A percentile compares a stretch with the other conserved stretches of the same genome.
phyloP scores from a whole-genome alignment of 1,140 invertebrate genomes.

The Cotesia chilonis region DNA sequence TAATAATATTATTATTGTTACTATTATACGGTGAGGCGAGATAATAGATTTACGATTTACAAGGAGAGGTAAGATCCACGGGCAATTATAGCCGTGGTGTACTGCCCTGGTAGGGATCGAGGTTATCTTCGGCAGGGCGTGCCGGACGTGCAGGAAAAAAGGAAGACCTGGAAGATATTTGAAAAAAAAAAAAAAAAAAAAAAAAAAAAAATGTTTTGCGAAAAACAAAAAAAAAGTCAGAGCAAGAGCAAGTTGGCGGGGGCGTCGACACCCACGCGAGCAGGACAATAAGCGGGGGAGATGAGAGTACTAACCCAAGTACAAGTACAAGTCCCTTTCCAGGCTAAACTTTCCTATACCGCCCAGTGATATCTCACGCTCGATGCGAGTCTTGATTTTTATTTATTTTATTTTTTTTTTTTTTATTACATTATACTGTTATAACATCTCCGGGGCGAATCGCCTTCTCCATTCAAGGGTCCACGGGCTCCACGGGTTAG shows the following conservation, averaged over 20 bases:
- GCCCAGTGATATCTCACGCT: constrained; percentile 47
- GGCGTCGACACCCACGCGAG: constrained; percentile 60
- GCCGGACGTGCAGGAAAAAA: constrained; percentile 28
- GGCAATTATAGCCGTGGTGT: constrained; percentile 22
- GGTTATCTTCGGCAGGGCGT: constrained; percentile 33
- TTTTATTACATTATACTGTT: constrained; percentile 21
- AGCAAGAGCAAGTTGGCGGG: constrained; percentile 50
- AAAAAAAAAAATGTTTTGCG: background rate
- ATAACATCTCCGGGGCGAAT: constrained; percentile 22
- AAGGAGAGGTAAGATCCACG: constrained; percentile 24
- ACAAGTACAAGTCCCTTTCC: constrained; percentile 4
- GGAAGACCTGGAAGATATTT: constrained; percentile 4
- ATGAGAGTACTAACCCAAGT: constrained; percentile 38
- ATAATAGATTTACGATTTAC: constrained; percentile 32
- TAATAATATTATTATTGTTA: background rate
- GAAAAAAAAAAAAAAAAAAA: too few species aligned
- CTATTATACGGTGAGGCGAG: background rate
- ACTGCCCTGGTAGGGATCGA: constrained; percentile 21
- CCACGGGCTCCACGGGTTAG: constrained; percentile 16
- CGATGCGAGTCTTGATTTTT: constrained; percentile 9
- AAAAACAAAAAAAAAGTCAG: too few species aligned
- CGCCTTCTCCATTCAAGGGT: background rate
- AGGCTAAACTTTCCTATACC: constrained; percentile 28
- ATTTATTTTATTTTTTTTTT: too few species aligned
- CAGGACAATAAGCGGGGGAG: constrained; percentile 54